Base-by-base conservation (phyloP, 1,140 invertebrate species). In the Trachelipus rathkii region DNA sequence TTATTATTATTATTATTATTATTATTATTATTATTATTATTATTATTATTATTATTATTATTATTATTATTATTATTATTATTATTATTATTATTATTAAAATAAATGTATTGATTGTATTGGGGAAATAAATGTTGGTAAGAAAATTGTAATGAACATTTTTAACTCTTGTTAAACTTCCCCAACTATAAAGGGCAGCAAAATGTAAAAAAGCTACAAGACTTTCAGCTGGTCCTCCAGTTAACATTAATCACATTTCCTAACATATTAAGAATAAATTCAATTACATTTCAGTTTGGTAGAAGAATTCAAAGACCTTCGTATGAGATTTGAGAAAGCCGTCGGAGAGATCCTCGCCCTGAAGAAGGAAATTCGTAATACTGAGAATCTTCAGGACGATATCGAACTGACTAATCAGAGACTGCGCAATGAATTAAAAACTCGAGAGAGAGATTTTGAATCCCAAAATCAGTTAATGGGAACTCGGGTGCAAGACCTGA, bases 401-500 rank as follows among this genome's bases (percentile, higher is more conserved):
- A 84, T 94, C 9, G 93, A 95, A 83, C 84, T 95, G 33, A 88
- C 89, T 33, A 90, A 92, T 80, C 88, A 92, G 76, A 90, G 90
- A 45, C 85, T 93, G 46, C 89, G 89, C 71, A 91, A 92, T 83
- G 91, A 93, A 82, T 86, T 91, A 78, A 89, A 90, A 77, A 84
- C 89, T 6, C n/a, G n/a, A n/a, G n/a, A n/a, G n/a, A 88, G 91
- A 78, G 89, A 91, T 75, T 90, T 92, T 82, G 88, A 90, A 74
- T 89, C 91, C 0, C 92, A 94, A 84, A 87, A 92, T 23, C 88
- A 90, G 69, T 84, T 95, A 75, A 92, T 95, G 91, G 92, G 91
- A 0, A 90, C 89, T n/a, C 88, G 93, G 43, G 91, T 95, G 60
- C 90, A 94, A 82, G 93, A 95, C 84, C 84, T 95, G 46, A 95